Evolutionary conservation across 2,888 invertebrate genomes (phyloP), one percentile per base, ranked within the genome.

Genomic region (Idaea biselata): DNA sequence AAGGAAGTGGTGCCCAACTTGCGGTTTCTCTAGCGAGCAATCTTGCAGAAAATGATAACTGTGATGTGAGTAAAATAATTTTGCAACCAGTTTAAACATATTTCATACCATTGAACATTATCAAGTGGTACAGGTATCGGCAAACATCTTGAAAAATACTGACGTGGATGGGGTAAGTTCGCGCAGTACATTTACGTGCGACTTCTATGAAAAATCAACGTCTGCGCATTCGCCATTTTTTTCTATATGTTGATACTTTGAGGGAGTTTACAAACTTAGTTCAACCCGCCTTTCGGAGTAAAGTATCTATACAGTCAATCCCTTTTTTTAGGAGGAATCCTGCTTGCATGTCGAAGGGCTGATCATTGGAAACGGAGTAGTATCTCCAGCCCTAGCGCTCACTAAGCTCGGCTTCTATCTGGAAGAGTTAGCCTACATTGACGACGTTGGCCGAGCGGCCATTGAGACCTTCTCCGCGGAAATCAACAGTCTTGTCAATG

Each of bases 1-100:
- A 98, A 85, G 97, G 97, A 1, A 97, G 98, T 83, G 98, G 98
- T 16, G 97, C 97, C 0, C 97, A 97, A 90, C 95, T 97, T 94
- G 96, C 97, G 0, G 94, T 96, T 0, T 95, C 95, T 71, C 96
- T 97, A 70, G 96, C 96, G 16, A 74, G 83, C 44, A 44, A 14
- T 14, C 5, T 44, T 44, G 44, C 44, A 44, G 44, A 44, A 44
- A 44, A 44, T 14, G 44, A 44, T 8, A 44, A 44, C 44, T 44
- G 44, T 44, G 44, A 44, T 7, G 44, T 44, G 11, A 44, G 44
- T 32, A 44, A 8, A 14, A 44, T 14, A 14, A 44, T 14, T 44
- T 44, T 14, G 11, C 44, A 14, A 14, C 8, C 11, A 7, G 11
- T 8, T 44, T 11, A 8, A 11, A 44, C 44, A 8, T 44, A 44